phyloP scores from a whole-genome alignment of 2,113 vertebrate species.

The Lophura nycthemera region DNA sequence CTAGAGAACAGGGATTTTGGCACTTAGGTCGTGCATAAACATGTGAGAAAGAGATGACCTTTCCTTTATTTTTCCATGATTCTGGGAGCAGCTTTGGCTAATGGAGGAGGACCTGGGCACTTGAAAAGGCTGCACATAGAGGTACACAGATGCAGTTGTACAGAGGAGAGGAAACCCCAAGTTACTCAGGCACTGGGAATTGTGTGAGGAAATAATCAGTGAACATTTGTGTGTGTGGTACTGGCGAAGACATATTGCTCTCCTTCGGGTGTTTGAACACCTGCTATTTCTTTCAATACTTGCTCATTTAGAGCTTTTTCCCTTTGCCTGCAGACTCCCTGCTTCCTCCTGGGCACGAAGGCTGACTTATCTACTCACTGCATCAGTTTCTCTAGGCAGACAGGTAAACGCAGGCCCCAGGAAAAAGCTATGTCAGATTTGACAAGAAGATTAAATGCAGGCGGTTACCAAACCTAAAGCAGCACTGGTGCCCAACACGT shows the following conservation, averaged over 20 bases:
- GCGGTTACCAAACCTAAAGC: background rate
- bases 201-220: background rate
- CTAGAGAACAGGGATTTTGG: background rate
- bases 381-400: background rate
- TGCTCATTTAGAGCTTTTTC: background rate
- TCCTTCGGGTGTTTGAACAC: background rate
- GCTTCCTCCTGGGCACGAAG: background rate
- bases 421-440: slow-evolving; percentile 55
- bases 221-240: no score
- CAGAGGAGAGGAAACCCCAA: background rate
- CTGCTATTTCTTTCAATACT: background rate
- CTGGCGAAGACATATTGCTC: background rate
- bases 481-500: background rate
- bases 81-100: background rate
- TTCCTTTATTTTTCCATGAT: background rate
- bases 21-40: background rate
- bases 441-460: slow-evolving; percentile 41
- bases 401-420: background rate
- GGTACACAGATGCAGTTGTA: background rate
- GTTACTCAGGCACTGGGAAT: background rate
- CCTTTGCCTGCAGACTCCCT: background rate
- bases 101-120: background rate
- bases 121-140: background rate
- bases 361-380: background rate
- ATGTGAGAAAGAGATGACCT: background rate